Base-by-base conservation (phyloP, 30 jellyfish, hydroid and myxozoan genomes). In the Hydractinia symbiolongicarpus region DNA sequence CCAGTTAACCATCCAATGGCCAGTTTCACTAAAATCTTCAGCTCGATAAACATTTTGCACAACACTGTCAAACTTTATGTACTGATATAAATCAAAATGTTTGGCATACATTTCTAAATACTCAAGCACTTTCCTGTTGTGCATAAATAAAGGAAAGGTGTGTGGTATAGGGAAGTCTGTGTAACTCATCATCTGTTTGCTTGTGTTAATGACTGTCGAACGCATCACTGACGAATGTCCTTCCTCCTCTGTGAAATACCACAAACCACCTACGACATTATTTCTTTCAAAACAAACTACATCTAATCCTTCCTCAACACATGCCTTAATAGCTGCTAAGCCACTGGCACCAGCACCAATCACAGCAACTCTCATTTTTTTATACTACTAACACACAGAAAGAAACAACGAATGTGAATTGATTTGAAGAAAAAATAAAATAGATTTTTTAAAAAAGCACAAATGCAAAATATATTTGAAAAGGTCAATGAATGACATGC, bases 261-360 rank as follows among this genome's bases (percentile, higher is more conserved):
- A 89, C 82, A 89, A 53, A 4, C 96, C 96, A 7, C 96, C 96
- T 66, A 89, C 69, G 11, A 69, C 91, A 83, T 78, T 86, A 62
- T 84, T 91, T 73, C 82, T 82, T 83, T 89, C 96, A 73, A 89
- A 89, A 81, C 96, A 89, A 64, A 84, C 91, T 20, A 89, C 96
- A 79, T 89, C 94, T 67, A 89, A 74, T 77, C 95, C 95, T 74
- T 88, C 94, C 54, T 88, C 94, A 5, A 88, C 70, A 50, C 94
- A 81, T 30, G 86, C 62, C 66, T 83, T 88, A 21, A 83, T 88
- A 5, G 94, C 88, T 54, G 94, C 72, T 17, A 88, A 78, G 44
- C 96, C 96, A 79, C 96, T 88, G 5, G 88, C 76, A 4, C 96
- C 96, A 0, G 96, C 96, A 16, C 96, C 96, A 58, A 88, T 88